Evolutionary conservation across 2,113 vertebrate genomes (phyloP).

Genomic region (Tupaia chinensis): DNA sequence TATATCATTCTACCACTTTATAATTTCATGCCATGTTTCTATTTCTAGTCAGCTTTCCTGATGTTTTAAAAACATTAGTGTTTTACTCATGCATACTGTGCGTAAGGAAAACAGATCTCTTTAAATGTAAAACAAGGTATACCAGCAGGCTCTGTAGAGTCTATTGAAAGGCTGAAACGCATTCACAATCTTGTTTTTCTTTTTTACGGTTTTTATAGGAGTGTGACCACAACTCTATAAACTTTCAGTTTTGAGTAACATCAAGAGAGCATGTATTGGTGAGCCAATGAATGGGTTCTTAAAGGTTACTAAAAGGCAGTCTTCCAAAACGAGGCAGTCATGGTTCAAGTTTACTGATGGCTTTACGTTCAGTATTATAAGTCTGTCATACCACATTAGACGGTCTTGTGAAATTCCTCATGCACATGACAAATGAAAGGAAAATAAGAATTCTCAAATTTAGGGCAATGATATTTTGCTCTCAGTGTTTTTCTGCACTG

Average conservation of each 20-base stretch:
- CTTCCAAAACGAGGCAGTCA: not conserved
- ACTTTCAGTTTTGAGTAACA: not conserved
- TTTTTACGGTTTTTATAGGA: not conserved
- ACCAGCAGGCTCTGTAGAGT: not conserved
- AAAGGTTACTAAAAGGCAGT: not conserved
- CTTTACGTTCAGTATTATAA: not conserved
- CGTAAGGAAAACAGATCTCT: not conserved
- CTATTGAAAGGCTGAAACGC: not conserved
- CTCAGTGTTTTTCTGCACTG: not conserved
- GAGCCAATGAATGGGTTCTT: not conserved
- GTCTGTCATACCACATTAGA: not conserved
- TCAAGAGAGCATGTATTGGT: not conserved
- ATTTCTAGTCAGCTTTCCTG: not conserved
- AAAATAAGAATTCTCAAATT: not conserved
- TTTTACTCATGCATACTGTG: not conserved
- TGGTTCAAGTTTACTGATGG: not conserved
- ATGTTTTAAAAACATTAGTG: not conserved
- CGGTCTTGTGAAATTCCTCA: not conserved
- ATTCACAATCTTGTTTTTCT: not conserved
- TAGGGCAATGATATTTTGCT: not conserved
- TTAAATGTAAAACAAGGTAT: not conserved
- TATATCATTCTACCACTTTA: not conserved
- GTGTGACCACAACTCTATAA: not conserved
- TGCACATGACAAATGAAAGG: not conserved
- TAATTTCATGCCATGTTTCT: not conserved